Evolutionary conservation across 2,888 invertebrate species (phyloP).

Genomic region (Epinotia brunnichana): DNA sequence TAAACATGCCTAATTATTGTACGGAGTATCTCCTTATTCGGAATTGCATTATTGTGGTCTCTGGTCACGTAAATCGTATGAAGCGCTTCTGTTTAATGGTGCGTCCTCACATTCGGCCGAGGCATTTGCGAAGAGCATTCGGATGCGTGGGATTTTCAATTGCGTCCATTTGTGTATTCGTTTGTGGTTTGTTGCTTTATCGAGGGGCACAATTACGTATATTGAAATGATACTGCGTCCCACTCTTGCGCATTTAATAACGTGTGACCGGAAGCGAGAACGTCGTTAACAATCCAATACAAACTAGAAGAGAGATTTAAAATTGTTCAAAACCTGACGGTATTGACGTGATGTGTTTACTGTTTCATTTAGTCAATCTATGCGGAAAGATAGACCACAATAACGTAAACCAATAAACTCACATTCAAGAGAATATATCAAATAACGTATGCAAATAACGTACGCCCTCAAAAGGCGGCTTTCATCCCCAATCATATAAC

Average conservation of each 20-base stretch:
- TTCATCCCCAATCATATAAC: conserved; percentile 19
- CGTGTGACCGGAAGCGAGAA: not conserved
- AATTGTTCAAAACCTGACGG: not conserved
- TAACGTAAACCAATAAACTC: not conserved
- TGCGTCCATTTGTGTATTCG: not conserved
- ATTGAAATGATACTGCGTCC: too few species aligned
- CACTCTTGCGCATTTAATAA: too few species aligned
- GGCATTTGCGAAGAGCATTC: not conserved
- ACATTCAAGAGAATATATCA: not conserved
- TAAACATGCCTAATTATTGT: not conserved
- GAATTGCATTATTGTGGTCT: not conserved
- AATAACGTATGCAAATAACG: conserved; percentile 19
- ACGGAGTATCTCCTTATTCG: not conserved
- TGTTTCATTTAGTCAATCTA: not conserved
- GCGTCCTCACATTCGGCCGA: conserved; percentile 2
- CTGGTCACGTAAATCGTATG: not conserved
- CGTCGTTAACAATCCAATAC: not conserved
- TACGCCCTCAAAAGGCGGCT: not conserved
- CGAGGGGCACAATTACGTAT: too few species aligned
- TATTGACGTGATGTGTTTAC: not conserved
- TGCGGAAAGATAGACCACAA: not conserved
- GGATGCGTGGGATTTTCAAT: not conserved
- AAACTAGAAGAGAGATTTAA: not conserved
- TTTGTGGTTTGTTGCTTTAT: too few species aligned
- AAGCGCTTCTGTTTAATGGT: not conserved